A percentile compares a stretch with the other conserved stretches of the same genome.
Evolutionary conservation across 2,888 invertebrate species (phyloP).

Genomic region (Actias luna): DNA sequence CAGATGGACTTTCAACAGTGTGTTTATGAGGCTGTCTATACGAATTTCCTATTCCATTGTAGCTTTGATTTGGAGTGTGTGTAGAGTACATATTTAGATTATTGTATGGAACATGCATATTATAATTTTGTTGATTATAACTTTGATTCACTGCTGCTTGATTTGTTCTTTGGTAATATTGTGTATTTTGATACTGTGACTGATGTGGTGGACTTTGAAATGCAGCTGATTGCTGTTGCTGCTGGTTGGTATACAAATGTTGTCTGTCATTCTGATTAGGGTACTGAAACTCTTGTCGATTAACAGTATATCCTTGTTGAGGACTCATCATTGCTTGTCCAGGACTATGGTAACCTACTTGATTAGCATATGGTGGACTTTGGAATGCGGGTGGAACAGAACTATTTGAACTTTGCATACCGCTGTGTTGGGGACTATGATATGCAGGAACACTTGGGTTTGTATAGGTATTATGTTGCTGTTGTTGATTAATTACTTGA

Average conservation of each 20-base stretch:
- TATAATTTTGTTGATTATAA: slow-evolving; percentile 61
- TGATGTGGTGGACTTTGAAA: slow-evolving; percentile 74
- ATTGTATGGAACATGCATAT: slow-evolving; percentile 59
- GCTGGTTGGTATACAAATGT: slow-evolving; percentile 62
- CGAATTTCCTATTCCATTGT: slow-evolving; percentile 58
- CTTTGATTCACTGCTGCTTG: slow-evolving; percentile 53
- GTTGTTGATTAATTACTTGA: slow-evolving; percentile 60
- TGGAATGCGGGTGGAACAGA: slow-evolving; percentile 67
- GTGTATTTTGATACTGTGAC: slow-evolving; percentile 64
- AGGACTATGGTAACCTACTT: slow-evolving; percentile 68
- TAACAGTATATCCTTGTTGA: slow-evolving; percentile 56
- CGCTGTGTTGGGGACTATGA: slow-evolving; percentile 68
- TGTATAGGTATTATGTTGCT: slow-evolving; percentile 59
- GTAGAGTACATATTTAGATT: slow-evolving; percentile 58
- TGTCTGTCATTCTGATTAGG: slow-evolving; percentile 64
- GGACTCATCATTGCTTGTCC: slow-evolving; percentile 71
- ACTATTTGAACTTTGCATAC: slow-evolving; percentile 69
- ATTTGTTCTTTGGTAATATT: slow-evolving; percentile 66
- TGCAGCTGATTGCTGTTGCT: slow-evolving; percentile 44
- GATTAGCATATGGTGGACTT: slow-evolving; percentile 69
- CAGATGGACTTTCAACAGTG: slow-evolving; percentile 47
- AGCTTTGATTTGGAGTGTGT: slow-evolving; percentile 54
- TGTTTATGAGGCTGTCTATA: slow-evolving; percentile 64
- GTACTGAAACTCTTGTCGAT: slow-evolving; percentile 67
- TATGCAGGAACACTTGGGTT: slow-evolving; percentile 66